phyloP scores from a whole-genome alignment of 64 coral and sea anemone genomes.

The Platygyra sinensis region DNA sequence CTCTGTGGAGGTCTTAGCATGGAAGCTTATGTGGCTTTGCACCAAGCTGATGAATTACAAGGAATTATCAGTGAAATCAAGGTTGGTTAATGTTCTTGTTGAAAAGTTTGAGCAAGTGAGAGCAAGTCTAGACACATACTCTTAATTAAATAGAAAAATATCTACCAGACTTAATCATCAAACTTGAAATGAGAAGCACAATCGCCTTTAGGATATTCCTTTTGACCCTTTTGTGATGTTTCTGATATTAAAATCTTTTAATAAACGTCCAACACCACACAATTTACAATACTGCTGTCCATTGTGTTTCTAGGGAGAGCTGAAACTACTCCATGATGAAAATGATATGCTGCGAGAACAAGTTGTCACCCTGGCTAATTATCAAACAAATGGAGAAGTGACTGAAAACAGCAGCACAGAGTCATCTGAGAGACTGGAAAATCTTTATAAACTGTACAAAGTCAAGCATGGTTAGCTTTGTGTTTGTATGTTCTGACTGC shows the following conservation, averaged over 20 bases:
- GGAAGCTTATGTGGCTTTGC: slow-evolving; percentile 86
- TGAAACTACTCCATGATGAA: slow-evolving; percentile 81
- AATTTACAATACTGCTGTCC: too few species aligned
- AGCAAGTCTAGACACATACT: too few species aligned
- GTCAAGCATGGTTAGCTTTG: neutral
- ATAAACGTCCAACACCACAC: too few species aligned
- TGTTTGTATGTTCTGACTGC: too few species aligned
- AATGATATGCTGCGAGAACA: slow-evolving; percentile 81
- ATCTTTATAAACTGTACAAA: slow-evolving; percentile 1
- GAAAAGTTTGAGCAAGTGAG: too few species aligned
- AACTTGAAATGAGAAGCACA: too few species aligned
- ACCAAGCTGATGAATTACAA: slow-evolving; percentile 90
- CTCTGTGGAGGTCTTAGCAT: slow-evolving; percentile 60
- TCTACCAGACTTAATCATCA: too few species aligned
- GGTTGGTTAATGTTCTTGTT: slow-evolving; percentile 34
- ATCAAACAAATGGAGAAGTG: slow-evolving; percentile 62
- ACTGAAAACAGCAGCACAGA: slow-evolving; percentile 69
- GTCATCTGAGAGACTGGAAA: slow-evolving; percentile 70
- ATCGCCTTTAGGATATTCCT: too few species aligned
- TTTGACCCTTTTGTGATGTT: too few species aligned
- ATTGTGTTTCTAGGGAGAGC: slow-evolving; percentile 59
- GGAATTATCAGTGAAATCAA: slow-evolving; percentile 93
- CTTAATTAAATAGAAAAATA: too few species aligned
- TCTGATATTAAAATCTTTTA: too few species aligned
- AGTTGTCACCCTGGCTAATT: slow-evolving; percentile 65